phyloP scores from a whole-genome alignment of 2,113 vertebrate genomes.

The Aphyosemion australe region DNA sequence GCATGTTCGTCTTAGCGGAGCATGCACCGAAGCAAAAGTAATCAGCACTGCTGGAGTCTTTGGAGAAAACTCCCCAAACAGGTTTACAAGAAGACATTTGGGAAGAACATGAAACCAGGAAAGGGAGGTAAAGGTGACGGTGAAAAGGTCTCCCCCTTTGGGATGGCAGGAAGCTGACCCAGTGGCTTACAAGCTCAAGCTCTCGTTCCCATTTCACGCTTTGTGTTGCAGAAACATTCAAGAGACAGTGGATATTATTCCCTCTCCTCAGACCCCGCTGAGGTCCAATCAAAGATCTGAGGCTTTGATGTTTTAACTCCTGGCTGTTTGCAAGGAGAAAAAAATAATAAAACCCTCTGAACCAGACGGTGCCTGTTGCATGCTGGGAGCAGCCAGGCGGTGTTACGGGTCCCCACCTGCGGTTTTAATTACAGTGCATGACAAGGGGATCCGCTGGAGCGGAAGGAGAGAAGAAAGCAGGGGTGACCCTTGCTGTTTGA shows the following conservation, averaged over 20 bases:
- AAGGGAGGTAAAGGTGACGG: constrained; percentile 34
- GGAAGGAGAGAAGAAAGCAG: constrained; percentile 62
- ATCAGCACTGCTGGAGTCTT: constrained; percentile 64
- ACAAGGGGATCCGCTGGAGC: constrained; percentile 64
- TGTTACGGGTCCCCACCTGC: constrained; percentile 77
- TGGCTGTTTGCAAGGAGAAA: constrained; percentile 61
- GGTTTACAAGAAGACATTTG: constrained; percentile 55
- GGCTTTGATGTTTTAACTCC: constrained; percentile 81
- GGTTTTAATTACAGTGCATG: constrained; percentile 82
- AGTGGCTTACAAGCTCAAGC: constrained; percentile 47
- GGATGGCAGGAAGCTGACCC: constrained; percentile 51
- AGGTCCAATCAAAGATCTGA: constrained; percentile 73
- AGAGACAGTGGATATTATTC: constrained; percentile 66
- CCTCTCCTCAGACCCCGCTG: constrained; percentile 53
- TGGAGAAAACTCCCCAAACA: constrained; percentile 51
- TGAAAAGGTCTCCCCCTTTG: constrained; percentile 27
- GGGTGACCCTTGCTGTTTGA: constrained; percentile 67
- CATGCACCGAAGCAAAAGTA: constrained; percentile 51
- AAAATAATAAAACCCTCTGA: constrained; percentile 61
- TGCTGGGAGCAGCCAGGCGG: constrained; percentile 75
- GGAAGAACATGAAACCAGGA: constrained; percentile 34
- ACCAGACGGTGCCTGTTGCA: constrained; percentile 81
- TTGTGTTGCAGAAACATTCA: constrained; percentile 75
- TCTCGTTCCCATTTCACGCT: constrained; percentile 73
- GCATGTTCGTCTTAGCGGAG: constrained; percentile 55